phyloP scores from a whole-genome alignment of 2,888 invertebrate genomes.

The Poecilus cupreus region DNA sequence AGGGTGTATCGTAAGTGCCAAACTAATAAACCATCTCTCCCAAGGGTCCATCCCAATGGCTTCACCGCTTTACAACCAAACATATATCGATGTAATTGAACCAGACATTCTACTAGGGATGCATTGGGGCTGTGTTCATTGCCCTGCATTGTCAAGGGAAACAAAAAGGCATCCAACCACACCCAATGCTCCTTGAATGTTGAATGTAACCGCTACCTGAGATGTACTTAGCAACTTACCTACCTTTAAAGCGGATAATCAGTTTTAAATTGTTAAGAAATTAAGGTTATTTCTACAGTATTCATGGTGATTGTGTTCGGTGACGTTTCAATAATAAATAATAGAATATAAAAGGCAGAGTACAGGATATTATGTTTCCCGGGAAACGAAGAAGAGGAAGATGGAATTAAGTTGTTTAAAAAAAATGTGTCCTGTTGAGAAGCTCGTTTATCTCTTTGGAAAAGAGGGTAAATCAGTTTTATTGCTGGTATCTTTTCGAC shows the following conservation, averaged over 20 bases:
- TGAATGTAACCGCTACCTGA: background rate
- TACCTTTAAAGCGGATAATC: conserved; percentile 7
- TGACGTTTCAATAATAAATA: conserved; percentile 38
- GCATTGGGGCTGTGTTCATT: background rate
- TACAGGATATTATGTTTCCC: conserved; percentile 1
- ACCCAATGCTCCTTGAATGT: background rate
- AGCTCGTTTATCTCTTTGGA: background rate
- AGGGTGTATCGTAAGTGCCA: background rate
- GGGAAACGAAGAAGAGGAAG: conserved; percentile 5
- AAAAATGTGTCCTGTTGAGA: background rate
- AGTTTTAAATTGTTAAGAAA: conserved; percentile 40
- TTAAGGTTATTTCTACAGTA: conserved; percentile 19
- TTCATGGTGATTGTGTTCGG: conserved; percentile 1
- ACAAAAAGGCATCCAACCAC: conserved; percentile 4
- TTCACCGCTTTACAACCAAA: background rate
- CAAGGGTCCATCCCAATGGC: conserved; percentile 4
- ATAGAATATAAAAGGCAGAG: conserved; percentile 11
- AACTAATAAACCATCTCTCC: conserved; percentile 4
- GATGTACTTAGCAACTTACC: background rate
- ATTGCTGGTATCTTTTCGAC: background rate
- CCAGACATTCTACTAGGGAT: background rate
- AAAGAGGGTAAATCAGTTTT: background rate
- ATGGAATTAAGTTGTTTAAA: conserved; percentile 1
- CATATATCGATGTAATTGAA: conserved; percentile 14
- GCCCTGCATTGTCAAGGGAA: conserved; percentile 19